These are phyloP conservation scores for Salvelinus alpinus DNA, from an alignment of 2,113 vertebrate genomes.

Conservation along the genomic window DNA sequence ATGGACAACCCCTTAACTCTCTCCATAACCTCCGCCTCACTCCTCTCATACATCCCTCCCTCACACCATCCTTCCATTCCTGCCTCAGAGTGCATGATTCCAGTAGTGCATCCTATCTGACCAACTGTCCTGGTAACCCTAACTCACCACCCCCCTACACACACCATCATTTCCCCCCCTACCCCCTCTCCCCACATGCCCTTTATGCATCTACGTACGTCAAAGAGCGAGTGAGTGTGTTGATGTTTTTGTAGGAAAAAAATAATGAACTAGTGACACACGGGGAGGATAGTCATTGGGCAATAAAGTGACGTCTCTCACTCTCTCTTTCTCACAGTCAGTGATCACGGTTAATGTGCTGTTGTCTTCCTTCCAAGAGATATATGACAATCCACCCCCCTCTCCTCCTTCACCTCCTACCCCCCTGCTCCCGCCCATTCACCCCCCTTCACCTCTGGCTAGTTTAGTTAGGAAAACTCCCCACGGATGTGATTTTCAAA, in stretches of 20 bases:
- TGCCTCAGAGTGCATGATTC: slow-evolving; percentile 26
- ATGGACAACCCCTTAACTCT: slow-evolving; percentile 59
- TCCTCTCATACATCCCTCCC: background rate
- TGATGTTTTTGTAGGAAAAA: slow-evolving; percentile 46
- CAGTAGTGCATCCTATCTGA: slow-evolving; percentile 36
- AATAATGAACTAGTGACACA: slow-evolving; percentile 66
- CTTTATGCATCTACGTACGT: slow-evolving; percentile 59
- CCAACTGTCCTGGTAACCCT: slow-evolving; percentile 45
- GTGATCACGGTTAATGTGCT: slow-evolving; percentile 36
- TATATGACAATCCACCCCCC: slow-evolving; percentile 45
- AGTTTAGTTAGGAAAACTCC: slow-evolving; percentile 37
- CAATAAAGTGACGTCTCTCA: slow-evolving; percentile 75
- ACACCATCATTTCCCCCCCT: background rate
- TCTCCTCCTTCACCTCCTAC: slow-evolving; percentile 5
- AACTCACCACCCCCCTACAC: slow-evolving; percentile 8
- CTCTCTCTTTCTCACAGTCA: slow-evolving; percentile 55
- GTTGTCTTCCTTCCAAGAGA: slow-evolving; percentile 37
- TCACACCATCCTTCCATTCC: background rate
- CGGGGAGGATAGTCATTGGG: slow-evolving; percentile 58
- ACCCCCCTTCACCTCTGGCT: background rate
- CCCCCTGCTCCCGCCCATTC: slow-evolving; percentile 9
- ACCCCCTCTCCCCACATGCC: slow-evolving; percentile 19
- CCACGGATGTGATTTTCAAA: slow-evolving; percentile 55
- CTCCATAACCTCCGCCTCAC: slow-evolving; percentile 26
- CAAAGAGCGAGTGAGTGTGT: slow-evolving; percentile 74